phyloP scores from a whole-genome alignment of 1,140 invertebrate species.

The Drosophila parvula region DNA sequence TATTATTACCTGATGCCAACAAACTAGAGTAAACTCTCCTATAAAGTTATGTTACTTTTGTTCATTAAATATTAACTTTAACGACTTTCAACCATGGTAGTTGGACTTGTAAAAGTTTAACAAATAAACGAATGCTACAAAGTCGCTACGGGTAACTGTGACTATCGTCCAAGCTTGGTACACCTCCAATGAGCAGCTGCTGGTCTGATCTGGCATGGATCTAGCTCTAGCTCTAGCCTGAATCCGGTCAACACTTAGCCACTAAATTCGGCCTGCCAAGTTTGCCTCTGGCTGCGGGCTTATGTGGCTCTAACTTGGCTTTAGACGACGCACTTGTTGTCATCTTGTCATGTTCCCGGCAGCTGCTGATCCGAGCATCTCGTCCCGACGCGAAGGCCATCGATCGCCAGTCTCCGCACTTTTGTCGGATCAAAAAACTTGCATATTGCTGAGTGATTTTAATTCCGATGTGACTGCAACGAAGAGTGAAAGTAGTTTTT shows the following conservation, averaged over 20 bases:
- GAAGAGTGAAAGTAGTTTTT: slow-evolving; percentile 60
- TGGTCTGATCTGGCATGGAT: slow-evolving; percentile 15
- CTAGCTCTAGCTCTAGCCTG: slow-evolving; percentile 6
- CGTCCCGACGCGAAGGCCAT: slow-evolving; percentile 56
- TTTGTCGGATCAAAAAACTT: slow-evolving; percentile 49
- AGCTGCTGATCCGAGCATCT: slow-evolving; percentile 38
- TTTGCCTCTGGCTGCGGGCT: slow-evolving; percentile 25
- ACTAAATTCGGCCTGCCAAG: slow-evolving; percentile 26
- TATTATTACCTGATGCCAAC: no score
- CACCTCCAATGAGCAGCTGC: slow-evolving; percentile 17
- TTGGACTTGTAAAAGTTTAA: neutral
- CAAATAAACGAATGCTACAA: no score
- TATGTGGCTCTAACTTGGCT: slow-evolving; percentile 17
- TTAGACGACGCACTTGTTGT: slow-evolving; percentile 46
- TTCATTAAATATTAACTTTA: neutral
- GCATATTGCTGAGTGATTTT: slow-evolving; percentile 50
- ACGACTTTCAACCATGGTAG: neutral
- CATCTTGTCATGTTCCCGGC: slow-evolving; percentile 36
- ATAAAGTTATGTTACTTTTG: neutral
- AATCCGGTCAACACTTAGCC: slow-evolving; percentile 26
- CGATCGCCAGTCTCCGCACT: slow-evolving; percentile 41
- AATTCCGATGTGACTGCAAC: slow-evolving; percentile 32
- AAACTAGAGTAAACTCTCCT: neutral
- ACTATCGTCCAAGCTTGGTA: neutral
- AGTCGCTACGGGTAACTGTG: neutral